A percentile compares a stretch with the other conserved stretches of the same genome.
These are phyloP conservation scores for Gadopsis marmoratus DNA, from an alignment of 2,797 vertebrate species.

Conservation along the genomic window DNA sequence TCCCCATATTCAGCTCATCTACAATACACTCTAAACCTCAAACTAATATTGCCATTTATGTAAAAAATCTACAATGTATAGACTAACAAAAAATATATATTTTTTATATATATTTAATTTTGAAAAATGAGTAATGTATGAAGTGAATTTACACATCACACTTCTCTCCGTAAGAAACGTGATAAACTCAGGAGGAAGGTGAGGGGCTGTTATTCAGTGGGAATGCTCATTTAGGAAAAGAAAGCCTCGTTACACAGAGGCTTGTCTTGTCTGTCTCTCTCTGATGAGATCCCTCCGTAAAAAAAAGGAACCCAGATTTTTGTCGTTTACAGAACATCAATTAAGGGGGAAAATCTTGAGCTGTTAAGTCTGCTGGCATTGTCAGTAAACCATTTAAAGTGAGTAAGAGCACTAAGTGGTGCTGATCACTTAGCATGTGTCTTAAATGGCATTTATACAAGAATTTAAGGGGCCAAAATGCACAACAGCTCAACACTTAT, in stretches of 20 bases:
- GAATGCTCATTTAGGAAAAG: constrained; percentile 83
- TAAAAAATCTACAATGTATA: constrained; percentile 93
- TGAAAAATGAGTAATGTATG: constrained; percentile 87
- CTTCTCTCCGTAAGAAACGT: constrained; percentile 73
- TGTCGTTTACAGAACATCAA: constrained; percentile 65
- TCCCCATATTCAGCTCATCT: constrained; percentile 83
- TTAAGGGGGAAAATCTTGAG: constrained; percentile 59
- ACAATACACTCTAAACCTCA: constrained; percentile 89
- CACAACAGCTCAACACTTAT: constrained; percentile 58
- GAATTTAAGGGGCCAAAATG: constrained; percentile 68
- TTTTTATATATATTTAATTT: constrained; percentile 88
- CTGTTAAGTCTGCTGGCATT: constrained; percentile 71
- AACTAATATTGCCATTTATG: constrained; percentile 89
- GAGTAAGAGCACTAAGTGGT: constrained; percentile 62
- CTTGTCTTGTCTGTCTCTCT: constrained; percentile 60
- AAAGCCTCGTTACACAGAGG: constrained; percentile 72
- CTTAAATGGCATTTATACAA: constrained; percentile 71
- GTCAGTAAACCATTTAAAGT: constrained; percentile 71
- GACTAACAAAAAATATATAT: constrained; percentile 92
- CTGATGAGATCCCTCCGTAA: constrained; percentile 63
- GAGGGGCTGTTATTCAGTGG: constrained; percentile 78
- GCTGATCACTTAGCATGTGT: constrained; percentile 62
- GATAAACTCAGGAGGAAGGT: constrained; percentile 72
- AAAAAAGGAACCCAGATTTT: constrained; percentile 59
- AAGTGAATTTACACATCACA: constrained; percentile 84